Percentiles rank a stretch among this genome's conserved stretches.
These are phyloP conservation scores for Heptranchias perlo DNA, from an alignment of 2,113 vertebrate genomes.

Conservation along the genomic window DNA sequence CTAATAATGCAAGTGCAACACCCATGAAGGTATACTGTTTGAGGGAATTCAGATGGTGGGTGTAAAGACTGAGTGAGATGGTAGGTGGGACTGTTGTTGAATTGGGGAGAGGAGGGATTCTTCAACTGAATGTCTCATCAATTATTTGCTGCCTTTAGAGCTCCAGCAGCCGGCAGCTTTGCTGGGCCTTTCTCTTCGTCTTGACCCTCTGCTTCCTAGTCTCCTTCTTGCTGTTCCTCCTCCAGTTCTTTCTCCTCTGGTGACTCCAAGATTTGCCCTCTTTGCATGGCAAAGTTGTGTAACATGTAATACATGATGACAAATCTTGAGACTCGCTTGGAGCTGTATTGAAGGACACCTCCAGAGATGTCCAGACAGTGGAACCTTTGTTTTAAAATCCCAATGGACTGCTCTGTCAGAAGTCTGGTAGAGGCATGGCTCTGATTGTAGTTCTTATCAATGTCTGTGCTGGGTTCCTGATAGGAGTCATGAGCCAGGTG, in stretches of 20 bases:
- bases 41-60: too few species aligned
- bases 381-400: not conserved
- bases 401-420: not conserved
- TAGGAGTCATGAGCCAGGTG: not conserved
- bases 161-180: not conserved
- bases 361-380: not conserved
- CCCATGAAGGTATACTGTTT: not conserved
- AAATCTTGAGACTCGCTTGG: not conserved
- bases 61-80: too few species aligned
- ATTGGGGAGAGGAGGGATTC: not conserved
- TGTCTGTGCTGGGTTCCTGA: not conserved
- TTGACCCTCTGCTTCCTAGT: not conserved
- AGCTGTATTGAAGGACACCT: not conserved
- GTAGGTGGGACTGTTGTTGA: not conserved
- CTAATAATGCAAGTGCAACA: not conserved
- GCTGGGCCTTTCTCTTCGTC: not conserved
- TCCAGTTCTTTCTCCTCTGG: not conserved
- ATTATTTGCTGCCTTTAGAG: not conserved
- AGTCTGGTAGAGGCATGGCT: not conserved
- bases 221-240: not conserved
- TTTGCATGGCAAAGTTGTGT: not conserved
- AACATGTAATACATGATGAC: not conserved
- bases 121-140: not conserved
- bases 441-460: not conserved
- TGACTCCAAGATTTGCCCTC: not conserved